Conservation (phyloP, 30 jellyfish, hydroid and myxozoan species). For the Nemopilema nomurai region DNA sequence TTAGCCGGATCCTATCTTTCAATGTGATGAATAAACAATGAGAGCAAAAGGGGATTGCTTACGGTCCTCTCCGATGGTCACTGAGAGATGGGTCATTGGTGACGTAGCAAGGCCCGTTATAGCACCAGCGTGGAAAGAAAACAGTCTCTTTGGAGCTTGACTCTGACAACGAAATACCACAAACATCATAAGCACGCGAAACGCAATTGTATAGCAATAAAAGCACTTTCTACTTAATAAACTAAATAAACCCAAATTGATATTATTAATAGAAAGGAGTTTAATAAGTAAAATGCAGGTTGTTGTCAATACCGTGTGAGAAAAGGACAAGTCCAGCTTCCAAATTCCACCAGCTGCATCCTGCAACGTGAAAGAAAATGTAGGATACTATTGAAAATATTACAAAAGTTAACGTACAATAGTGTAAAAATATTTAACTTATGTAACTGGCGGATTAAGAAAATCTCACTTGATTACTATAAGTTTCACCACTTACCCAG, state of each 20-base stretch:
- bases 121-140: constrained; percentile 88
- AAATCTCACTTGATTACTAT: neutral
- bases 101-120: constrained; percentile 72
- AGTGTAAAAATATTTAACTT: too few relatives aligned
- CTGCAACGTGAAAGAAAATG: too few relatives aligned
- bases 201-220: too few relatives aligned
- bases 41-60: neutral
- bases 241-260: too few relatives aligned
- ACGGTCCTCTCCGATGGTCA: constrained; percentile 90
- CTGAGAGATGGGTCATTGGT: constrained; percentile 82
- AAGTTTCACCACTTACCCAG: neutral
- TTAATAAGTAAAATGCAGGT: too few relatives aligned
- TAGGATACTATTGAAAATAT: too few relatives aligned
- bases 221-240: too few relatives aligned
- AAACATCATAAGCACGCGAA: too few relatives aligned
- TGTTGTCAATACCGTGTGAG: constrained; percentile 96
- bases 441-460: too few relatives aligned
- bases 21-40: too few relatives aligned
- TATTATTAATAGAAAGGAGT: neutral
- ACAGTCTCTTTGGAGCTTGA: constrained; percentile 83
- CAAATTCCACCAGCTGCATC: constrained; percentile 97
- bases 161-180: constrained; percentile 52
- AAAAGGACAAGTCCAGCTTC: constrained; percentile 90
- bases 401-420: too few relatives aligned
- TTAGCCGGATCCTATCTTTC: too few relatives aligned